A percentile compares a stretch with the other conserved stretches of the same genome.
Evolutionary conservation across 2,888 invertebrate species (phyloP).

Genomic region (Eupeodes luniger): DNA sequence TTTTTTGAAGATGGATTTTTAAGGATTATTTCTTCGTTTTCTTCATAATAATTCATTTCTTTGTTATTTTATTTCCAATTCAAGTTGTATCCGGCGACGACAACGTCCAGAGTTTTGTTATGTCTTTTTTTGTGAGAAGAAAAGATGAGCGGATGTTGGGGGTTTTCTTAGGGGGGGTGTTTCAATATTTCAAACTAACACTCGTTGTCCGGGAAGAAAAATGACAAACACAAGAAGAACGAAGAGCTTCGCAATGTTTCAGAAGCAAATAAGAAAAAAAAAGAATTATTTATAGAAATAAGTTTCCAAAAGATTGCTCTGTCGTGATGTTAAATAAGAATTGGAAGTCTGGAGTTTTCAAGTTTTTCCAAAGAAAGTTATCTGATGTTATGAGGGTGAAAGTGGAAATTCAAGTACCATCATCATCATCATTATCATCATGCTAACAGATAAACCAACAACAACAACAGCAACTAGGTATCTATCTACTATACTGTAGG

Average conservation of each 20-base stretch:
- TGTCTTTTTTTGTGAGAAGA: neutral
- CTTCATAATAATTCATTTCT: conserved; percentile 67
- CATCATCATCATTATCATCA: conserved; percentile 9
- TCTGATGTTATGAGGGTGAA: neutral
- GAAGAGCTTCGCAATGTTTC: neutral
- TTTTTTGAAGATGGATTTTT: conserved; percentile 51
- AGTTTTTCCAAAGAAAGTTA: conserved; percentile 53
- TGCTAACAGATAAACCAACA: conserved; percentile 1
- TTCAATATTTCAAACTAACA: conserved; percentile 26
- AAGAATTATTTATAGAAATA: neutral
- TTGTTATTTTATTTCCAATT: conserved; percentile 57
- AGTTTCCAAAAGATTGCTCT: conserved; percentile 56
- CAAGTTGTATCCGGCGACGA: conserved; percentile 47
- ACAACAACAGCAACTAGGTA: neutral
- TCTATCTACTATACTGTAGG: too few species aligned
- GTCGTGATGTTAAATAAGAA: conserved; percentile 61
- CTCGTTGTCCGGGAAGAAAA: conserved; percentile 28
- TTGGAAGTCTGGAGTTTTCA: conserved; percentile 59
- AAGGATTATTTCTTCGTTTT: conserved; percentile 67
- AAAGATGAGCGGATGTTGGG: neutral
- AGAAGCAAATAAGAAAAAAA: conserved; percentile 10
- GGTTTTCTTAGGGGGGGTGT: neutral
- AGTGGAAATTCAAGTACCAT: conserved; percentile 11
- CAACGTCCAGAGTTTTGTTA: conserved; percentile 20
- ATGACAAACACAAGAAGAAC: conserved; percentile 40